Evolutionary conservation across 2,888 invertebrate genomes (phyloP).

Genomic region (Nomada flava): DNA sequence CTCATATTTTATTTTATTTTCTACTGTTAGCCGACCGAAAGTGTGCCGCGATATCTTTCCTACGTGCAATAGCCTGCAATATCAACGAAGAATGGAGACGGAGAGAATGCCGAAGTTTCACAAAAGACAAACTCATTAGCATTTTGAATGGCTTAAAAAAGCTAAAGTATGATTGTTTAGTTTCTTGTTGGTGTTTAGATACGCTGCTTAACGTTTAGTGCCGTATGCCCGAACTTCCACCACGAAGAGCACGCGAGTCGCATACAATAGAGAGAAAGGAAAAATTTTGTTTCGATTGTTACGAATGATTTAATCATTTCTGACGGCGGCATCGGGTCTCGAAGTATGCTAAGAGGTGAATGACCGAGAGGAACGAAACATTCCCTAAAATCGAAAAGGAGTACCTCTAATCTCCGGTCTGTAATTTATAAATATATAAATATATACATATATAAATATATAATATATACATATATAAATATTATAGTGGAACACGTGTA

Average conservation of each 20-base stretch:
- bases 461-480: conserved; percentile 35
- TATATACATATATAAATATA: conserved; percentile 50
- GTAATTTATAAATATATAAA: conserved; percentile 62
- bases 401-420: conserved; percentile 48
- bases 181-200: background rate
- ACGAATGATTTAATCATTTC: conserved; percentile 34
- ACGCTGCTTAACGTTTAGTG: conserved; percentile 4
- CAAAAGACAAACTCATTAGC: background rate
- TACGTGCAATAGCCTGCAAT: background rate
- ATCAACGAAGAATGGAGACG: conserved; percentile 19
- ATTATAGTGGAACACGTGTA: conserved; percentile 34
- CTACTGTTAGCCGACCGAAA: background rate
- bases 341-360: background rate
- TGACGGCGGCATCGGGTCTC: conserved; percentile 17
- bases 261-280: background rate
- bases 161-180: background rate
- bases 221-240: conserved; percentile 16
- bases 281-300: conserved; percentile 29
- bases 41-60: background rate
- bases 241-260: background rate
- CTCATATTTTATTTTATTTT: background rate
- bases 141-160: background rate
- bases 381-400: conserved; percentile 29
- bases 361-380: conserved; percentile 23
- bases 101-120: background rate